These are phyloP conservation scores for Pipistrellus pygmaeus DNA, from an alignment of 2,797 vertebrate genomes.

Conservation along the genomic window DNA sequence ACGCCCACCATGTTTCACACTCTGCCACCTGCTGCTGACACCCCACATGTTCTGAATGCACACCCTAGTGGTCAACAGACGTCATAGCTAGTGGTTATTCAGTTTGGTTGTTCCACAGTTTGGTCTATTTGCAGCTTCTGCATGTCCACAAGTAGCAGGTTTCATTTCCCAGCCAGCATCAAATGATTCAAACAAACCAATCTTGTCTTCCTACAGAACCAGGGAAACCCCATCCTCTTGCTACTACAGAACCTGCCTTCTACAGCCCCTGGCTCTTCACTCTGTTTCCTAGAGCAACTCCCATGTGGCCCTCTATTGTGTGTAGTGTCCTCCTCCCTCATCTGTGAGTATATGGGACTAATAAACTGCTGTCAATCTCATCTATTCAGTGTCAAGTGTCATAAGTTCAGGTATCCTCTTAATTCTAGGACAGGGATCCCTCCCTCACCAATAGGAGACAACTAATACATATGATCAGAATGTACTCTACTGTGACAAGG, in stretches of 20 bases:
- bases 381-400: not conserved
- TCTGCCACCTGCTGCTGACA: too few relatives aligned
- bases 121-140: not conserved
- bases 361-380: not conserved
- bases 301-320: too few relatives aligned
- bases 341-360: not conserved
- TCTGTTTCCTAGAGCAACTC: not conserved
- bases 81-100: too few relatives aligned
- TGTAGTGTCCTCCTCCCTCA: not conserved
- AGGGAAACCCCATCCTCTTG: not conserved
- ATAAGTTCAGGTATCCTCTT: not conserved
- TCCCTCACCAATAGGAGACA: not conserved
- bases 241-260: not conserved
- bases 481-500: not conserved
- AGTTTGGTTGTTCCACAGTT: too few relatives aligned
- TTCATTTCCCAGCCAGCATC: not conserved
- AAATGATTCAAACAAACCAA: conserved; percentile 8
- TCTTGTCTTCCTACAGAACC: not conserved
- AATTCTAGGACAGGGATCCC: not conserved
- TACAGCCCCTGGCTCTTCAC: not conserved
- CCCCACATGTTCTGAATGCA: too few relatives aligned
- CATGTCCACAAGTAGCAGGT: not conserved
- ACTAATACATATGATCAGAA: not conserved
- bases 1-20: too few relatives aligned
- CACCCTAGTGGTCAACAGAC: too few relatives aligned